phyloP scores from a whole-genome alignment of 2,888 invertebrate species.

The Chorisops tibialis region DNA sequence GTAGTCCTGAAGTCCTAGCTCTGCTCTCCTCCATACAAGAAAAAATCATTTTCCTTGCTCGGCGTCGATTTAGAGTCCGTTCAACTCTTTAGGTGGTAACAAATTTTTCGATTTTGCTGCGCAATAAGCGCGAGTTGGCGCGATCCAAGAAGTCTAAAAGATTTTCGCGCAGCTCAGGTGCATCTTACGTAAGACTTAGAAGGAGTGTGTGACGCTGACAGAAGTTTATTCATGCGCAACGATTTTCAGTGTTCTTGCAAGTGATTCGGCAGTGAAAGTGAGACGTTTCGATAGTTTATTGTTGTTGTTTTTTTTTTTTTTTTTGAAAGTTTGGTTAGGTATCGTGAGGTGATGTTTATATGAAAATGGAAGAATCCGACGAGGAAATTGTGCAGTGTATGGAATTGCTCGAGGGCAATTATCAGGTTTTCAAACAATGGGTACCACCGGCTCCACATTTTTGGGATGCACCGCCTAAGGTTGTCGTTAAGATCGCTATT shows the following conservation, averaged over 20 bases:
- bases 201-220: neutral
- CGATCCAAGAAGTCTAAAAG: neutral
- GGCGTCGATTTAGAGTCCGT: slow-evolving; percentile 29
- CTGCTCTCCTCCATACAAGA: neutral
- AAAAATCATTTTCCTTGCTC: slow-evolving; percentile 4
- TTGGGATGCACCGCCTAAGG: slow-evolving; percentile 52
- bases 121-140: slow-evolving; percentile 16
- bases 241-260: neutral
- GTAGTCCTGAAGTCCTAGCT: neutral
- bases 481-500: slow-evolving; percentile 50
- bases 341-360: neutral
- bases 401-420: slow-evolving; percentile 51
- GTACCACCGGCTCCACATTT: slow-evolving; percentile 51
- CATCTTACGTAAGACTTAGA: neutral
- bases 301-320: neutral
- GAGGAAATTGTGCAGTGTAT: slow-evolving; percentile 51
- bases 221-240: slow-evolving; percentile 12
- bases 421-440: slow-evolving; percentile 51
- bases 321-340: neutral
- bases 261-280: slow-evolving; percentile 17
- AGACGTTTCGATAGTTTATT: no score
- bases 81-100: slow-evolving; percentile 29
- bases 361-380: slow-evolving; percentile 45
- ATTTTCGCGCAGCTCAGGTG: neutral
- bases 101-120: slow-evolving; percentile 25